Percentiles rank a stretch among this genome's conserved stretches.
These are phyloP conservation scores for Aporophyla lueneburgensis DNA, from an alignment of 2,888 invertebrate genomes.

Conservation along the genomic window DNA sequence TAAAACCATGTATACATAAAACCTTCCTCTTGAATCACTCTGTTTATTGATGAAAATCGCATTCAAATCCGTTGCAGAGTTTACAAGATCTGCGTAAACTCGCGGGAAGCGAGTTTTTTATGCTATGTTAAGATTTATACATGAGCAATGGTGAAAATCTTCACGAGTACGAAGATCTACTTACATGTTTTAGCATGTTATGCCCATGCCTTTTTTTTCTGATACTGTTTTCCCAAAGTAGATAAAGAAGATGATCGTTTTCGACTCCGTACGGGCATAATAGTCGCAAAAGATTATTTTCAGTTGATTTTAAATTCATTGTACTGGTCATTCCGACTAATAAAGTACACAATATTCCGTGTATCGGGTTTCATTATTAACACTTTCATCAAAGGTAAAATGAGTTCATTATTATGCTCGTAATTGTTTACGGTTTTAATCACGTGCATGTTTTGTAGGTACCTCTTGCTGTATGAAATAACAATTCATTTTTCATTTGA, in stretches of 20 bases:
- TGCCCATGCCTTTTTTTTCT: neutral
- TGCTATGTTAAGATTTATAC: neutral
- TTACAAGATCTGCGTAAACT: no score
- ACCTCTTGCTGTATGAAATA: neutral
- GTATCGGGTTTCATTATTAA: conserved; percentile 13
- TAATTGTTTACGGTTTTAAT: neutral
- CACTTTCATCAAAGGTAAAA: neutral
- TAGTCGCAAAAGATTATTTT: neutral
- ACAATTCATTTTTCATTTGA: neutral
- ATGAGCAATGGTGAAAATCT: neutral
- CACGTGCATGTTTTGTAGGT: neutral
- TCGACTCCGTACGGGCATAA: no score
- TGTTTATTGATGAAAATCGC: no score
- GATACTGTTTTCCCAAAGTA: no score
- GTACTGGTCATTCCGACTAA: neutral
- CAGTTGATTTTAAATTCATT: neutral
- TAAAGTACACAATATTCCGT: neutral
- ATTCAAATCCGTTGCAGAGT: no score
- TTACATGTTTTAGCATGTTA: neutral
- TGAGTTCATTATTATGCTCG: conserved; percentile 5
- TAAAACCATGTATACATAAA: no score
- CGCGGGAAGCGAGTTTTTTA: no score
- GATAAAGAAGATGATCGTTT: neutral
- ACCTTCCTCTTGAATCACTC: no score
- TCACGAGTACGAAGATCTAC: neutral